phyloP scores from a whole-genome alignment of 2,888 invertebrate species.

The Ceraclea dissimilis region DNA sequence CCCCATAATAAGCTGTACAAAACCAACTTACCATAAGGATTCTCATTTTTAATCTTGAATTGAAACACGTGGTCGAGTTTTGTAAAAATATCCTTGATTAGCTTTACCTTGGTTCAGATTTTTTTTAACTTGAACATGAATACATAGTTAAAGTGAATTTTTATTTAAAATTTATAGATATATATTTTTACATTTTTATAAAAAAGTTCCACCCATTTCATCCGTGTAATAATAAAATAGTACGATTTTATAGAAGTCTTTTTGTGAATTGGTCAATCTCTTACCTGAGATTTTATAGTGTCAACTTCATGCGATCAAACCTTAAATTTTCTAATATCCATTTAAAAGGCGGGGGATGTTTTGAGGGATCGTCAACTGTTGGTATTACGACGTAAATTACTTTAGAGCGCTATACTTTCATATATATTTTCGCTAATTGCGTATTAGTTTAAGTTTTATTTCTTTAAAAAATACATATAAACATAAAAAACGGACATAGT shows the following conservation, averaged over 20 bases:
- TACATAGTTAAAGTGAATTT: not conserved
- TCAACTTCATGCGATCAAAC: not conserved
- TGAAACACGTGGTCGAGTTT: not conserved
- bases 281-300: not conserved
- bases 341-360: conserved; percentile 10
- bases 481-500: too few species aligned
- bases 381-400: too few species aligned
- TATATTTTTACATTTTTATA: not conserved
- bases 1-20: not conserved
- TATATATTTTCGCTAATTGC: too few species aligned
- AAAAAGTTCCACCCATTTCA: not conserved
- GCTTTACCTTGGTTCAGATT: not conserved
- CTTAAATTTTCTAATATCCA: conserved; percentile 10
- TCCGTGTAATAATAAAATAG: not conserved
- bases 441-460: too few species aligned
- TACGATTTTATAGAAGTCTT: not conserved
- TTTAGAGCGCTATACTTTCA: too few species aligned
- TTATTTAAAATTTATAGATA: not conserved
- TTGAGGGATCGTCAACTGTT: conserved; percentile 7
- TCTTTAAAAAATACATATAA: too few species aligned
- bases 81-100: not conserved
- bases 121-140: not conserved
- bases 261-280: not conserved
- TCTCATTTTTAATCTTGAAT: too few species aligned
- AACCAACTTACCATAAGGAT: not conserved